These are phyloP conservation scores for Paracentrotus lividus DNA, from an alignment of 53 echinoderm and acorn worm genomes.

Conservation along the genomic window DNA sequence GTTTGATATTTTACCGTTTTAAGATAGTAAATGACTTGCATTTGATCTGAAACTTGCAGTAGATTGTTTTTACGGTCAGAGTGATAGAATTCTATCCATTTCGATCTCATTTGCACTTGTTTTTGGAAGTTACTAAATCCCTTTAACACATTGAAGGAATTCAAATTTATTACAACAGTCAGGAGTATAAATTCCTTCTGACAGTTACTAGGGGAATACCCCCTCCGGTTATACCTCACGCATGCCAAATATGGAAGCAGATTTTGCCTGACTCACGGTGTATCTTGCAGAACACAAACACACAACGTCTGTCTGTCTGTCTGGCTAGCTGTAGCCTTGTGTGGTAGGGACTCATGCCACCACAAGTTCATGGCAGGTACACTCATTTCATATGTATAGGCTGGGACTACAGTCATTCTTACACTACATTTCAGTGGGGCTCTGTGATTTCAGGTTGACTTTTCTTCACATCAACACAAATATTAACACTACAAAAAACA, in stretches of 20 bases:
- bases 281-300: not conserved
- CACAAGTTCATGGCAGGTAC: conserved; percentile 21
- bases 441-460: no score
- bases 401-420: conserved; percentile 9
- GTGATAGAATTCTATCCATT: no score
- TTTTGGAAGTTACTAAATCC: no score
- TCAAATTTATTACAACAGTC: conserved; percentile 28
- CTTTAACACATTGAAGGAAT: conserved; percentile 19
- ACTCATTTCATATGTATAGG: not conserved
- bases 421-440: no score
- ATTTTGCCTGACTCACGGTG: conserved; percentile 32
- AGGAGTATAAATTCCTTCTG: conserved; percentile 37
- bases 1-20: no score
- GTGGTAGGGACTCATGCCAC: conserved; percentile 21
- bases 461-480: no score
- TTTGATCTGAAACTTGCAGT: no score
- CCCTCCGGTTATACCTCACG: conserved; percentile 50
- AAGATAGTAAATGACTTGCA: no score
- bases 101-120: no score
- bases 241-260: conserved; percentile 63
- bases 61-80: no score
- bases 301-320: conserved; percentile 5
- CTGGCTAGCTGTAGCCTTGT: conserved; percentile 24
- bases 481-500: no score
- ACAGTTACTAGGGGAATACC: conserved; percentile 56